Base-by-base conservation (phyloP, 2,113 vertebrate species). In the Acanthochromis polyacanthus region DNA sequence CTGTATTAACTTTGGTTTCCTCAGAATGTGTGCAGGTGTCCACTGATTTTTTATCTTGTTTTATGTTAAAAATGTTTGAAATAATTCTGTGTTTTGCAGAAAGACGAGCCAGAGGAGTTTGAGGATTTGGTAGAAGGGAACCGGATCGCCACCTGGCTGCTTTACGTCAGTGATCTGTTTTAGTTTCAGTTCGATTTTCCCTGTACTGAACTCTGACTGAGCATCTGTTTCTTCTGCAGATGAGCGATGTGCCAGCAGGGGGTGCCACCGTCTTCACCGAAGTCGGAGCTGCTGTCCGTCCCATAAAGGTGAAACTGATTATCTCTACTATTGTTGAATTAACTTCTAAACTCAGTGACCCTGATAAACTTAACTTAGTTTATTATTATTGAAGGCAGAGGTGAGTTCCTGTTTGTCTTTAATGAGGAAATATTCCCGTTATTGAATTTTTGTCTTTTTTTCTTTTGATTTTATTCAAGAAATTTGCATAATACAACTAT, bases 241-340 rank as follows among this genome's bases (percentile, higher is more conserved):
- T 99, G 97, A 99, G 97, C 4, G 97, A 99, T 1, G 97, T 99
- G 56, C 90, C 93, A 86, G 96, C 97, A 94, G 98, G 98, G 88
- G 98, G 98, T 80, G 96, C 97, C 84, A 99, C 98, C 0, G 98
- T 99, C 86, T 99, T 99, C 89, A 96, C 98, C 51, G 96, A 98
- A 83, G 94, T 98, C 0, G 96, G 98, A 85, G 97, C 96, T 1
- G 93, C 97, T 0, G 95, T 98, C 17, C 94, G 93, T 94, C 98
- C 98, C 0, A 96, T 92, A 81, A 99, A 99, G 96, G 78, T 80
- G n/a, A 40, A 3, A 2, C 38, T 11, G 38, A 3, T 40, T 3
- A 10, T 25, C 1, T 25, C 25, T 25, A 25, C 3, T 25, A 25
- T 25, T 25, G 3, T 25, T 25, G 25, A 25, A 25, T 25, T 25